Evolutionary conservation across 1,140 invertebrate species (phyloP).

Genomic region (Sinonovacula constricta): DNA sequence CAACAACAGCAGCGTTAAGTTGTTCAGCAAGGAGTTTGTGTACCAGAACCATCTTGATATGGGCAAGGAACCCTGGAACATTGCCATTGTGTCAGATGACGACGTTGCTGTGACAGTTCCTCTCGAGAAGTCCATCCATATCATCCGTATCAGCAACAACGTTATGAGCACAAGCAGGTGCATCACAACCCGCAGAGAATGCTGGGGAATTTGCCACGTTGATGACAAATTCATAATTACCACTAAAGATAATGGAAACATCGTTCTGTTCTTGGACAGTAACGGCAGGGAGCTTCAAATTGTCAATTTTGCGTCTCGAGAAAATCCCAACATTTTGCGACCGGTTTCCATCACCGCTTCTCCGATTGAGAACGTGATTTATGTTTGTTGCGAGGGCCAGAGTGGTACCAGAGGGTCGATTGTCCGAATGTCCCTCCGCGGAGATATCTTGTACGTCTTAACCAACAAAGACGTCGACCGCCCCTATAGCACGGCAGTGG

Average conservation of each 20-base stretch:
- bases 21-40: conserved; percentile 25
- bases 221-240: conserved; percentile 34
- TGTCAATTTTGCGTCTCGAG: conserved; percentile 42
- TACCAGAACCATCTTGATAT: conserved; percentile 31
- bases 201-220: conserved; percentile 39
- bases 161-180: conserved; percentile 36
- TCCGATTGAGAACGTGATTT: conserved; percentile 13
- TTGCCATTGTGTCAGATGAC: conserved; percentile 18
- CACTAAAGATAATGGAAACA: conserved; percentile 46
- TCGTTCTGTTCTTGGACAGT: conserved; percentile 25
- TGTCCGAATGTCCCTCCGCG: conserved; percentile 43
- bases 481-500: conserved; percentile 34
- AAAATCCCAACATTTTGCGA: conserved; percentile 48
- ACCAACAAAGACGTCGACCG: conserved; percentile 37
- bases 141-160: conserved; percentile 16
- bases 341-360: conserved; percentile 37
- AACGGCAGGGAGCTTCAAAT: conserved; percentile 38
- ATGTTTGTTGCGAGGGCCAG: conserved; percentile 47
- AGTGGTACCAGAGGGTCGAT: conserved; percentile 41
- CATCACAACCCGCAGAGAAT: conserved; percentile 34
- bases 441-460: conserved; percentile 41
- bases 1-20: conserved; percentile 40
- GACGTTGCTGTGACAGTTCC: conserved; percentile 48
- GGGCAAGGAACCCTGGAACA: conserved; percentile 47
- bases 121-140: conserved; percentile 42